Percentiles rank a stretch among this genome's conserved stretches.
These are phyloP conservation scores for Pandemis corylana DNA, from an alignment of 2,888 invertebrate species.

Conservation along the genomic window DNA sequence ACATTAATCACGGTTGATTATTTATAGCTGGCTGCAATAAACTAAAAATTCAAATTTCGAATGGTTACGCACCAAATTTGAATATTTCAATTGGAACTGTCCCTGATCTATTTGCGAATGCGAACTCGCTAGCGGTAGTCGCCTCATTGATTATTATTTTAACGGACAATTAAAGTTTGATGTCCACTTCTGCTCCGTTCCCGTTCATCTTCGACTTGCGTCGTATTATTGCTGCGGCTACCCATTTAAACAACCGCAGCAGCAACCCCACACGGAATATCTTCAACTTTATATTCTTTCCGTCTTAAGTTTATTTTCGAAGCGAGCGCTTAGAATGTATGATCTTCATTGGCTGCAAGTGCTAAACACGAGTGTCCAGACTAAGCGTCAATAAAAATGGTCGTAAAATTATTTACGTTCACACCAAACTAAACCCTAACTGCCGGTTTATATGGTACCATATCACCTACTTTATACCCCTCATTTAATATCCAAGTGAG, in stretches of 20 bases:
- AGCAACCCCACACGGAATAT: slow-evolving; percentile 47
- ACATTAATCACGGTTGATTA: slow-evolving; percentile 62
- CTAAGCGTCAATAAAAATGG: slow-evolving; percentile 84
- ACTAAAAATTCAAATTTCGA: slow-evolving; percentile 48
- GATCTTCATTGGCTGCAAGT: slow-evolving; percentile 69
- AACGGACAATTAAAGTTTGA: slow-evolving; percentile 85
- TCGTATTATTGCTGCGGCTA: slow-evolving; percentile 59
- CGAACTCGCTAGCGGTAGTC: slow-evolving; percentile 67
- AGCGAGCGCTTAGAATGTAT: slow-evolving; percentile 51
- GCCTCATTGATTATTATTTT: slow-evolving; percentile 84
- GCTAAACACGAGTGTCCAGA: slow-evolving; percentile 78
- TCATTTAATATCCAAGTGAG: slow-evolving; percentile 62
- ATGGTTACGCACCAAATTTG: slow-evolving; percentile 35
- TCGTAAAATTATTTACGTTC: slow-evolving; percentile 66
- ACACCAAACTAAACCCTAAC: slow-evolving; percentile 60
- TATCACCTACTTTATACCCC: slow-evolving; percentile 46
- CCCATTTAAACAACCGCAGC: slow-evolving; percentile 38
- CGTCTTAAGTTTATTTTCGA: slow-evolving; percentile 57
- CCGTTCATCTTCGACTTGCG: slow-evolving; percentile 78
- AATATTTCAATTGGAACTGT: slow-evolving; percentile 18
- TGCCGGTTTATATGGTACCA: slow-evolving; percentile 52
- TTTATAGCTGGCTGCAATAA: slow-evolving; percentile 47
- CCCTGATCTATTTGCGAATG: slow-evolving; percentile 67
- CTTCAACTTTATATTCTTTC: slow-evolving; percentile 51
- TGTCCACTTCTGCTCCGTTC: slow-evolving; percentile 81